Conservation (phyloP, 2,888 invertebrate genomes). For the Thymelicus lineola region DNA sequence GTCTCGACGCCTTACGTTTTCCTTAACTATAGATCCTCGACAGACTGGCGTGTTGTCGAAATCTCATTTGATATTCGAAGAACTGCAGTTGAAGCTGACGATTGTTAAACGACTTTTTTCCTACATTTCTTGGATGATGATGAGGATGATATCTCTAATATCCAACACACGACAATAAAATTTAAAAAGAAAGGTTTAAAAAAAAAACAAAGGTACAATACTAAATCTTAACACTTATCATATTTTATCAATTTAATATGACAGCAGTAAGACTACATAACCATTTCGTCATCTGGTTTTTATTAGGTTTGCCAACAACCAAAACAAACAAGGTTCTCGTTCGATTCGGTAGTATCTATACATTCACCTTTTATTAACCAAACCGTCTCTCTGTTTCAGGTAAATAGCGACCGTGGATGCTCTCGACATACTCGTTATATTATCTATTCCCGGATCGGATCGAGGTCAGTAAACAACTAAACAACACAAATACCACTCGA, state of each 20-base stretch:
- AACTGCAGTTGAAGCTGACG: constrained; percentile 1
- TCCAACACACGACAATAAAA: too few relatives aligned
- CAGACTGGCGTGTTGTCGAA: constrained; percentile 27
- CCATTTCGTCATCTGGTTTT: too few relatives aligned
- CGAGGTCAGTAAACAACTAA: constrained; percentile 54
- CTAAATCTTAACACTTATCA: too few relatives aligned
- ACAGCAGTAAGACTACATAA: too few relatives aligned
- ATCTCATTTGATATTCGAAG: constrained; percentile 23
- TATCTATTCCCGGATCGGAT: constrained; percentile 38
- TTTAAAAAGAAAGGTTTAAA: too few relatives aligned
- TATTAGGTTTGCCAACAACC: too few relatives aligned
- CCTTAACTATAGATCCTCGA: constrained; percentile 19
- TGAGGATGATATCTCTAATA: too few relatives aligned
- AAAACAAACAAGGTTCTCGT: too few relatives aligned
- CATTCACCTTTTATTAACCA: constrained; percentile 4
- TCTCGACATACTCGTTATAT: constrained; percentile 20
- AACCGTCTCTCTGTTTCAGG: constrained; percentile 64
- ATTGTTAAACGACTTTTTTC: constrained; percentile 12
- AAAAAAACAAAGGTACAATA: too few relatives aligned
- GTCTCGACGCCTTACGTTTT: constrained; percentile 17
- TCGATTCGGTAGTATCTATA: background rate
- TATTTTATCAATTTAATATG: too few relatives aligned
- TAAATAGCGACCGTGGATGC: constrained; percentile 50
- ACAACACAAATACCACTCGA: constrained; percentile 37
- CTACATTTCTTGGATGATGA: background rate